Base-by-base conservation (phyloP, 35 echinoderm and acorn worm species). In the Stichopus chloronotus region DNA sequence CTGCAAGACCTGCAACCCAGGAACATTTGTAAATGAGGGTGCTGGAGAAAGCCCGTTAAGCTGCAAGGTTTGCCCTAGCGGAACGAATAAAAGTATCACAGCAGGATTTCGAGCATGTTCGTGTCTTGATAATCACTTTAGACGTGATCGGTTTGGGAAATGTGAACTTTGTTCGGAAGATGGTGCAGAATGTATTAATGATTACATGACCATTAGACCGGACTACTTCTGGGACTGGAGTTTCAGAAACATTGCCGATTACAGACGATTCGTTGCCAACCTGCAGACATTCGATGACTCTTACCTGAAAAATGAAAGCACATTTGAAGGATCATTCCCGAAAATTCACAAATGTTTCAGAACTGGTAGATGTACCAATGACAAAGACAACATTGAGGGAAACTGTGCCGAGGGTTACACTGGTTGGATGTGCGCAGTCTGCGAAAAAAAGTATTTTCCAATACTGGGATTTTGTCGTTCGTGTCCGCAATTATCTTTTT, bases 61-160 rank as follows among this genome's bases (percentile, higher is more conserved):
- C 25, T 93, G 92, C 25, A 30, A 76, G 8, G 92, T 93, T 25
- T 93, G 92, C 88, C 92, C 92, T 3, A 76, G 11, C 17, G 92
- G 92, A 25, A 93, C 92, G 12, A 58, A 72, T 56, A 87, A 93
- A 78, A 88, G 9, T 10, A 13, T 3, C 23, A 12, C 22, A 4
- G 92, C 92, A 20, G 68, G 52, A 25, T 93, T 87, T 84, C 92
- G 92, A 16, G 92, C 92, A 4, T 93, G 92, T 76, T 56, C 56
- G 4, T 93, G 92, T 88, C 55, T 88, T 6, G 83, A 87, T 20
- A 76, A 76, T 16, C 76, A 78, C 25, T 93, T 23, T 7, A 57
- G 92, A 24, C 83, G 52, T 11, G 84, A 93, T 77, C 17, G 92
- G 30, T 83, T 83, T 83, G 80, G 53, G 5, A 53, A 53, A 56